These are phyloP conservation scores for Drosophila conformis DNA, from an alignment of 2,888 invertebrate genomes.

Conservation along the genomic window DNA sequence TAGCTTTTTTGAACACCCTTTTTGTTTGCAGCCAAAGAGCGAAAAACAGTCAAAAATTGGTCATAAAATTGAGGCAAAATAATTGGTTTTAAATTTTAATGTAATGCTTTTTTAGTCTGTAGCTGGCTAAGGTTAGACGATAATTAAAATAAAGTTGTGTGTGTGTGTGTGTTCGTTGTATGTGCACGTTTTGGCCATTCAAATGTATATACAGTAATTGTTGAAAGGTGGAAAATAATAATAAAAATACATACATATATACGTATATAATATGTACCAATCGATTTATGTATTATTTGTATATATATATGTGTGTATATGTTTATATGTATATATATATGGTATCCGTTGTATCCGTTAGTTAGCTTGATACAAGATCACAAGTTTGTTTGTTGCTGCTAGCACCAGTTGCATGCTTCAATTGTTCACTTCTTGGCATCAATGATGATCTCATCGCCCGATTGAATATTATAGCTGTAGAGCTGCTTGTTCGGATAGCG, in stretches of 20 bases:
- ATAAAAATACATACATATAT: constrained; percentile 21
- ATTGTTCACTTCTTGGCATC: constrained; percentile 88
- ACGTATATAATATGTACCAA: constrained; percentile 26
- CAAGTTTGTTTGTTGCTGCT: constrained; percentile 64
- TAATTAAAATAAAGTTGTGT: constrained; percentile 44
- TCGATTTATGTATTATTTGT: constrained; percentile 22
- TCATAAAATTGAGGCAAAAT: constrained; percentile 12
- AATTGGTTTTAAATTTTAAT: constrained; percentile 41
- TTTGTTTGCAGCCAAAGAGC: not conserved
- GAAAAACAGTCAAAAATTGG: not conserved
- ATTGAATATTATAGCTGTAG: constrained; percentile 95
- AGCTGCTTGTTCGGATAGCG: constrained; percentile 94
- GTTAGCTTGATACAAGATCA: constrained; percentile 69
- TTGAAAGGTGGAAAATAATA: constrained; percentile 44
- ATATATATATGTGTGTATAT: constrained; percentile 2
- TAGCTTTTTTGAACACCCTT: not conserved
- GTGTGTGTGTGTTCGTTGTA: constrained; percentile 11
- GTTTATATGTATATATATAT: constrained; percentile 22
- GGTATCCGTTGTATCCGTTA: constrained; percentile 56
- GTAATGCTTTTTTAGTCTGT: constrained; percentile 48
- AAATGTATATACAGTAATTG: constrained; percentile 65
- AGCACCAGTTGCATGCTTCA: constrained; percentile 47
- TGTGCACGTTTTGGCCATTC: constrained; percentile 41
- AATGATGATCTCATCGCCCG: constrained; percentile 96
- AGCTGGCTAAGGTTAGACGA: constrained; percentile 51